A percentile compares a stretch with the other conserved stretches of the same genome.
phyloP scores from a whole-genome alignment of 2,888 invertebrate genomes.

The Saturnia japonica region DNA sequence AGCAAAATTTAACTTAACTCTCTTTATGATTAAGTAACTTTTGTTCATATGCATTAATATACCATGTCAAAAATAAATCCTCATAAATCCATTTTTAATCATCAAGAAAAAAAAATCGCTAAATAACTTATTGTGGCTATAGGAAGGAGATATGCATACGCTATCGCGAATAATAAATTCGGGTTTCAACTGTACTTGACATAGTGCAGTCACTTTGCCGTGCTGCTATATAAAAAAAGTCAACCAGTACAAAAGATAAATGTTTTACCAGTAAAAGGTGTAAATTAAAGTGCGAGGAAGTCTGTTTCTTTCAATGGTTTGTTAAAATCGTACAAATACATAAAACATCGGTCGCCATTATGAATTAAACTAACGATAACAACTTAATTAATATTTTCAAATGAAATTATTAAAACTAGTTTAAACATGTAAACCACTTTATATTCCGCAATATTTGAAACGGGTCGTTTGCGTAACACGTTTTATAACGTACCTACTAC shows the following conservation, averaged over 20 bases:
- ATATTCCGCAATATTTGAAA: constrained; percentile 10
- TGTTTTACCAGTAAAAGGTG: not conserved
- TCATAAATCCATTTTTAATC: too few relatives aligned
- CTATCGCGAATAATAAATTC: too few relatives aligned
- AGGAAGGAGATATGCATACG: too few relatives aligned
- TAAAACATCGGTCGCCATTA: not conserved
- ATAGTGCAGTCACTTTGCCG: too few relatives aligned
- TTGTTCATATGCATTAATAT: too few relatives aligned
- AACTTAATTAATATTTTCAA: constrained; percentile 1
- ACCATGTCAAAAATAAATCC: too few relatives aligned
- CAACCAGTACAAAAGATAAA: not conserved
- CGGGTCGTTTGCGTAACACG: constrained; percentile 4
- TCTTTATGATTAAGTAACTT: too few relatives aligned
- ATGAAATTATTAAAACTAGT: not conserved
- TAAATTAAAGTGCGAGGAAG: not conserved
- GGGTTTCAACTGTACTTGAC: too few relatives aligned
- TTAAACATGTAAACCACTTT: constrained; percentile 7
- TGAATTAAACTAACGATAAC: constrained; percentile 2
- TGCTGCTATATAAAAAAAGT: not conserved
- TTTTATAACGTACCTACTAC: too few relatives aligned
- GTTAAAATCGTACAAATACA: not conserved
- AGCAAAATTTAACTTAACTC: too few relatives aligned
- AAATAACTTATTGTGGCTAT: too few relatives aligned
- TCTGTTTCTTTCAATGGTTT: not conserved
- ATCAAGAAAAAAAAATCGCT: too few relatives aligned